A percentile compares a stretch with the other conserved stretches of the same genome.
Evolutionary conservation across 35 echinoderm and acorn worm genomes (phyloP).

Genomic region (Holothuria glaberrima): DNA sequence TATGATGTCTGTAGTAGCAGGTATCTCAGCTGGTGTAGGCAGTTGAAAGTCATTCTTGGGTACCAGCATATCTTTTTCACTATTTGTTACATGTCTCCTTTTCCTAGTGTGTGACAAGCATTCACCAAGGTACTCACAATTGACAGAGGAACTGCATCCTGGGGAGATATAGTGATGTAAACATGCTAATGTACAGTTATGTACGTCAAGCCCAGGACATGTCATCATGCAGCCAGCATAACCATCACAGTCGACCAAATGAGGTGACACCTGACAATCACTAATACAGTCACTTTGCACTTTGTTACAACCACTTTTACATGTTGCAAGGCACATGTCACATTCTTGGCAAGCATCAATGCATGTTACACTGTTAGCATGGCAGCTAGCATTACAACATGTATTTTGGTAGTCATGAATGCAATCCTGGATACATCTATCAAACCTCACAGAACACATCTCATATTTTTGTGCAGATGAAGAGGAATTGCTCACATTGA

Average conservation of each 20-base stretch:
- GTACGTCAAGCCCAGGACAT: not conserved
- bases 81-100: not conserved
- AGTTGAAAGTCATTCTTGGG: too few species aligned
- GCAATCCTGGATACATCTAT: not conserved
- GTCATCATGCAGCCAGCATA: not conserved
- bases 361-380: not conserved
- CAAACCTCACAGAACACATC: not conserved
- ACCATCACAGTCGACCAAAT: constrained; percentile 10
- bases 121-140: constrained; percentile 2
- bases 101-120: not conserved
- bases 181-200: not conserved
- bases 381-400: not conserved
- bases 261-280: not conserved
- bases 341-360: not conserved
- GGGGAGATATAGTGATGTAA: not conserved
- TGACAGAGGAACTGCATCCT: constrained; percentile 24
- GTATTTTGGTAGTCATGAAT: not conserved
- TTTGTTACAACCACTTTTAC: constrained; percentile 1
- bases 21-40: too few species aligned
- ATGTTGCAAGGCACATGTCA: not conserved
- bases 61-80: too few species aligned
- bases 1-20: too few species aligned
- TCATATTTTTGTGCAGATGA: not conserved
- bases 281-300: not conserved
- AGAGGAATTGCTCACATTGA: not conserved